Base-by-base conservation (phyloP, 2,797 vertebrate species). In the Gobio occitaniae region DNA sequence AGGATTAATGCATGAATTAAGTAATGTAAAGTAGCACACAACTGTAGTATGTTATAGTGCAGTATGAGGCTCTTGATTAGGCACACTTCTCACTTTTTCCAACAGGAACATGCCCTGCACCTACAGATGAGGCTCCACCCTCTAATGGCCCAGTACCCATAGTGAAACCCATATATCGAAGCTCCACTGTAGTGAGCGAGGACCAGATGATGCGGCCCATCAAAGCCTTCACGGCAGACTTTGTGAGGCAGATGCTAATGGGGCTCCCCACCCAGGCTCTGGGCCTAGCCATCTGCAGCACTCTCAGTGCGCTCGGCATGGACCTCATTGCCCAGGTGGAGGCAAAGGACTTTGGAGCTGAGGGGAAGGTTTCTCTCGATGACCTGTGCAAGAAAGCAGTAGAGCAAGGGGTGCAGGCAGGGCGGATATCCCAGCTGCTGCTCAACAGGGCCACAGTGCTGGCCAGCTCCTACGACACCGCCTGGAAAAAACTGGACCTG, bases 121-220 rank as follows among this genome's bases (percentile, higher is more conserved):
- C 89, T 9, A 56, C 89, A 54, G 98, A 99, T 70, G 97, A 98
- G 44, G 93, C 96, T 61, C 92, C 94, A 21, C 91, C 97, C 2
- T 93, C 96, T 65, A 99, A 99, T 61, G 98, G 98, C 76, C 98
- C 98, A 0, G 95, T 97, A n/a, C 93, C 93, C 21, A 91, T 97
- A 79, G 95, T 96, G 88, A 99, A 98, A 92, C 94, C 96, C 0
- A 90, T 97, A 87, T 99, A 96, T 91, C 95, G 95, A 83, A 97
- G 95, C 86, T 94, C 96, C 47, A 95, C 93, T 0, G 96, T 98
- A 82, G 96, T 98, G 70, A 99, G 95, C 63, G 98, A 99, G 93
- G 98, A 99, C 66, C 97, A 99, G 93, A 98, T 99, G 97, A 97
- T 95, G 48, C 96, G 97, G 44, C 98, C 98, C 59, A 98, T 99